phyloP scores from a whole-genome alignment of 2,113 vertebrate species.

The Callocephalon fimbriatum region DNA sequence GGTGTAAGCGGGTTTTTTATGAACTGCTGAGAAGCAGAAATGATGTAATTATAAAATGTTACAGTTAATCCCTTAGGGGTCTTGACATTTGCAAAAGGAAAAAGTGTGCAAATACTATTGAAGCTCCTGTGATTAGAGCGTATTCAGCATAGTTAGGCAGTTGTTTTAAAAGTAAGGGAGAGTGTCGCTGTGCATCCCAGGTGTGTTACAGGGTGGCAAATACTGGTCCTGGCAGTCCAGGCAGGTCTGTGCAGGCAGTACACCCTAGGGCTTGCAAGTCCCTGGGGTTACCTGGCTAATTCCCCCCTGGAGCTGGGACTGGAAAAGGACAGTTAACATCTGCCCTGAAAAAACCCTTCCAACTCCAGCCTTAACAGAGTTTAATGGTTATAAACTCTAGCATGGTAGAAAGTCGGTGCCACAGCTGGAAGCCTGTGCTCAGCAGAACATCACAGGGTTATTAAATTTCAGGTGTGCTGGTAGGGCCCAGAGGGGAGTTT shows the following conservation, averaged over 20 bases:
- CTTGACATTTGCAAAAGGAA: constrained; percentile 34
- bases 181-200: background rate
- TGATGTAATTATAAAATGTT: constrained; percentile 14
- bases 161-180: background rate
- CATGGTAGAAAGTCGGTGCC: background rate
- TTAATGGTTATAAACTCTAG: background rate
- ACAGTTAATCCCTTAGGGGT: constrained; percentile 35
- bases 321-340: background rate
- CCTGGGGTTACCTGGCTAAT: background rate
- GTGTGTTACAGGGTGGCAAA: background rate
- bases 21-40: constrained; percentile 22
- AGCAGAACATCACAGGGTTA: background rate
- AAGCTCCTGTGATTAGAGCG: background rate
- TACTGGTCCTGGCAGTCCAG: background rate
- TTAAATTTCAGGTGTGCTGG: background rate
- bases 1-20: background rate
- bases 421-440: background rate
- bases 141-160: background rate
- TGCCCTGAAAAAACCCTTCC: background rate
- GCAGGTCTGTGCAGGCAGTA: background rate
- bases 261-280: background rate
- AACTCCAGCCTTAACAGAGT: background rate
- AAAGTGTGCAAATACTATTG: background rate
- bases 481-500: background rate
- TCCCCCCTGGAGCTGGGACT: background rate